Conservation (phyloP, 2,888 invertebrate genomes). For the Tethea ocularis region DNA sequence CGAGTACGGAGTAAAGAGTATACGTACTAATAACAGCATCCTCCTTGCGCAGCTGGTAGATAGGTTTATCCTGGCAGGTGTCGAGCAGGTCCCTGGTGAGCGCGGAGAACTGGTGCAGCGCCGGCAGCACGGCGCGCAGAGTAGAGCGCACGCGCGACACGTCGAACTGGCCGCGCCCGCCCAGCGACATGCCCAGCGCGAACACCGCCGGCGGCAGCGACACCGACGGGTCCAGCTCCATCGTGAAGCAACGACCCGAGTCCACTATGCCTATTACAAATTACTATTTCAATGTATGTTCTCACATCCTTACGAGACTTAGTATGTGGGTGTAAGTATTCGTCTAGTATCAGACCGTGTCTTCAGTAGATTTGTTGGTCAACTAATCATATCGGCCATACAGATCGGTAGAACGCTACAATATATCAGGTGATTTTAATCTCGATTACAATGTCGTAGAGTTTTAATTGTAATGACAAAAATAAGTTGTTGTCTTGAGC, state of each 20-base stretch:
- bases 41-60: constrained; percentile 89
- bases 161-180: constrained; percentile 92
- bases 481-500: too few species aligned
- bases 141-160: constrained; percentile 88
- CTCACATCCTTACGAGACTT: too few species aligned
- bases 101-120: constrained; percentile 14
- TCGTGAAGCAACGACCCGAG: constrained; percentile 93
- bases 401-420: too few species aligned
- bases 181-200: constrained; percentile 86
- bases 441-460: too few species aligned
- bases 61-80: constrained; percentile 88
- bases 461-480: too few species aligned
- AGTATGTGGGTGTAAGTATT: too few species aligned
- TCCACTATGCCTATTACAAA: constrained; percentile 95
- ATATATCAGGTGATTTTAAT: too few species aligned
- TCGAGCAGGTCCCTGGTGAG: constrained; percentile 38
- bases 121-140: constrained; percentile 87
- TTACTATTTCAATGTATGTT: too few species aligned
- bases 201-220: constrained; percentile 87
- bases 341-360: too few species aligned
- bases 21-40: constrained; percentile 84
- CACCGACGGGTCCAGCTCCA: constrained; percentile 91
- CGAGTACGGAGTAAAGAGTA: too few species aligned
- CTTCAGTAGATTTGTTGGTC: too few species aligned
- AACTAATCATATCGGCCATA: too few species aligned